phyloP scores from a whole-genome alignment of 64 coral and sea anemone species.

The Trachythela sp. region DNA sequence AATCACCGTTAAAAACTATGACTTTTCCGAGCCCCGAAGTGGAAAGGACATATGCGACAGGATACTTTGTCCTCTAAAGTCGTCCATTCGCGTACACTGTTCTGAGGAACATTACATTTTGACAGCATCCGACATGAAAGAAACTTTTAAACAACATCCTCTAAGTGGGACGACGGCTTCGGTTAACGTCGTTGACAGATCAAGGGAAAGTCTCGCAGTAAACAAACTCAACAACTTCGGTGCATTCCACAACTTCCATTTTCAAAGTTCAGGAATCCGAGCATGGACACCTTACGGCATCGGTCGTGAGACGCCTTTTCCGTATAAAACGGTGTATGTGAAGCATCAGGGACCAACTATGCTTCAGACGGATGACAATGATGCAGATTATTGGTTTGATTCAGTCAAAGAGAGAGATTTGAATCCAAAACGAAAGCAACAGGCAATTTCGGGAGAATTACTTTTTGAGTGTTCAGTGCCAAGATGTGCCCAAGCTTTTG shows the following conservation, averaged over 20 bases:
- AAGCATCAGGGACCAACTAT: constrained; percentile 29
- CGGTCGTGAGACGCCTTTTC: constrained; percentile 32
- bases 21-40: constrained; percentile 6
- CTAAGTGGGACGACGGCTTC: not conserved
- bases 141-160: not conserved
- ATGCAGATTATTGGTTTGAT: not conserved
- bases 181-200: not conserved
- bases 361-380: constrained; percentile 42
- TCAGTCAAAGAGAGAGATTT: constrained; percentile 24
- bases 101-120: constrained; percentile 7
- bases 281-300: not conserved
- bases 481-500: constrained; percentile 49
- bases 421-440: constrained; percentile 5
- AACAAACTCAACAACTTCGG: not conserved
- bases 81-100: not conserved
- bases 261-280: not conserved
- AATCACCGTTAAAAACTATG: not conserved
- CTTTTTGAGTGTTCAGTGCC: constrained; percentile 62
- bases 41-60: constrained; percentile 17
- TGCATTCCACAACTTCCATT: constrained; percentile 4
- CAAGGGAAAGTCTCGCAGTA: not conserved
- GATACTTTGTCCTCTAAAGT: not conserved
- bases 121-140: not conserved
- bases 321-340: constrained; percentile 24
- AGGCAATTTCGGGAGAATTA: not conserved